phyloP scores from a whole-genome alignment of 1,140 invertebrate species.

The Drosophila repleta region DNA sequence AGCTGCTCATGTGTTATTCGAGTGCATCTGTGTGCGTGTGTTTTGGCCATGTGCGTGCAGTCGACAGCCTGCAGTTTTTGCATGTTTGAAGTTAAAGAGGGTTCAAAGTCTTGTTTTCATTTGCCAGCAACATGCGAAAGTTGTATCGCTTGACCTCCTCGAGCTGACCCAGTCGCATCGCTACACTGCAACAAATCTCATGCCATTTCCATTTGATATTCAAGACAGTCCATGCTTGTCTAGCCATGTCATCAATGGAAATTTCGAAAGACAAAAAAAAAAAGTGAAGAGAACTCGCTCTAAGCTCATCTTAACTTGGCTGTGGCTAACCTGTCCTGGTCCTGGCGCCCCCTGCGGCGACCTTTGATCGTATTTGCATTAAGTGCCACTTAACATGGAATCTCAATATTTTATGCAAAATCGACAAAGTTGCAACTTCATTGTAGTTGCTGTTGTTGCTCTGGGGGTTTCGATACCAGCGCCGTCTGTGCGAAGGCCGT shows the following conservation, averaged over 20 bases:
- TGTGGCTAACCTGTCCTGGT: conserved; percentile 25
- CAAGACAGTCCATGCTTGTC: neutral
- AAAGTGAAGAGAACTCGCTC: neutral
- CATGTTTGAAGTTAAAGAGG: conserved; percentile 55
- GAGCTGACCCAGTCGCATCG: conserved; percentile 46
- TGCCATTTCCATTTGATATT: neutral
- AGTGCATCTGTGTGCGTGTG: conserved; percentile 1
- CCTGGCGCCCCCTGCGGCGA: conserved; percentile 37
- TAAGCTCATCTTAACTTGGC: conserved; percentile 20
- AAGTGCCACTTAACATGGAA: conserved; percentile 82
- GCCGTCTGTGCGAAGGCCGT: conserved; percentile 2
- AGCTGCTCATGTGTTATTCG: conserved; percentile 37
- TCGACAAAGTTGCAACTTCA: conserved; percentile 27
- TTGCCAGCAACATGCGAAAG: conserved; percentile 60
- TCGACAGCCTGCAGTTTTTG: conserved; percentile 62
- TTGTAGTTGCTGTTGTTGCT: conserved; percentile 1
- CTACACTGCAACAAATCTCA: neutral
- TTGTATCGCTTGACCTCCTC: conserved; percentile 41
- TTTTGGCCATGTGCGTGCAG: conserved; percentile 27
- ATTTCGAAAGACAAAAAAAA: conserved; percentile 5
- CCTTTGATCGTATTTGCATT: conserved; percentile 76
- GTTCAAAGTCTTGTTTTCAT: conserved; percentile 66
- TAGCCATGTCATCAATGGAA: conserved; percentile 22
- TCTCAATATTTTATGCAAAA: conserved; percentile 83
- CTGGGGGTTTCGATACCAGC: conserved; percentile 46